Conservation (phyloP, 2,888 invertebrate genomes). For the Balanococcus diminutus region DNA sequence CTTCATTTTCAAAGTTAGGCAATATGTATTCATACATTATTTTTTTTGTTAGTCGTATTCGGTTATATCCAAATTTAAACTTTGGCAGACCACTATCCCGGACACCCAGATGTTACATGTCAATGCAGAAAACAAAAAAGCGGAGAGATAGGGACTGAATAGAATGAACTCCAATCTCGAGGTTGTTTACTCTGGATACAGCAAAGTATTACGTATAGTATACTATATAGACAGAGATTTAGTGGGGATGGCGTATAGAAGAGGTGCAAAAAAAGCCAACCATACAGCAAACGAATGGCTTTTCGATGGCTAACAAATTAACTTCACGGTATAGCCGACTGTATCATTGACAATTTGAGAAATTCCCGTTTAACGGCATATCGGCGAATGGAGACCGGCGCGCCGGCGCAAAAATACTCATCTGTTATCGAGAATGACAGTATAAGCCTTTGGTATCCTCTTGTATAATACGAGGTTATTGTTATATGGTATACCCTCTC, state of each 20-base stretch:
- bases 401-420: conserved; percentile 36
- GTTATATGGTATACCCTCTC: neutral
- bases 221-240: neutral
- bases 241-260: neutral
- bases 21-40: too few relatives aligned
- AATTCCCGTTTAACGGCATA: conserved; percentile 21
- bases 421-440: conserved; percentile 10
- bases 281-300: conserved; percentile 11
- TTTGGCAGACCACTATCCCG: too few relatives aligned
- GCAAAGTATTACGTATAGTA: neutral
- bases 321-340: conserved; percentile 23
- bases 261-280: neutral
- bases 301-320: conserved; percentile 36
- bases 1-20: too few relatives aligned
- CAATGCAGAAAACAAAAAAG: neutral
- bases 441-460: conserved; percentile 27
- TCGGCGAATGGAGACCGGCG: neutral
- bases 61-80: too few relatives aligned
- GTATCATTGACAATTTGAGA: conserved; percentile 14
- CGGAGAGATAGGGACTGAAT: neutral
- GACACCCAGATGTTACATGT: neutral
- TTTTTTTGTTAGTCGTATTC: too few relatives aligned
- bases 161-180: neutral
- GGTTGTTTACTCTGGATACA: neutral
- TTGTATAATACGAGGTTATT: conserved; percentile 24